A percentile compares a stretch with the other conserved stretches of the same genome.
Evolutionary conservation across 2,888 invertebrate genomes (phyloP).

Genomic region (Zygogramma bicolorata): DNA sequence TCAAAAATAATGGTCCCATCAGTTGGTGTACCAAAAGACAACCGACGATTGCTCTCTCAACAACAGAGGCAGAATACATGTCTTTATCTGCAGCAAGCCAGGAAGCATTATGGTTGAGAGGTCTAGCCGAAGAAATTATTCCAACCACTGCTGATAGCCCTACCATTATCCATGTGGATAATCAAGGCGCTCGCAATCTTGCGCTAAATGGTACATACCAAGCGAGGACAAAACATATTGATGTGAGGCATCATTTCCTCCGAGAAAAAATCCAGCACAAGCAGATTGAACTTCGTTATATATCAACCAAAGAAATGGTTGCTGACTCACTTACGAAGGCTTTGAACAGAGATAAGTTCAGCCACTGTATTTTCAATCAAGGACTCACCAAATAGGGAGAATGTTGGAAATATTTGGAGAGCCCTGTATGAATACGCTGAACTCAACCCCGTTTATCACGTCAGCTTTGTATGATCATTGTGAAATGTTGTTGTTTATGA

Average conservation of each 20-base stretch:
- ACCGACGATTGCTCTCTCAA: not conserved
- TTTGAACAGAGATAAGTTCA: too few species aligned
- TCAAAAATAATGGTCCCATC: not conserved
- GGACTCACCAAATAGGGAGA: too few species aligned
- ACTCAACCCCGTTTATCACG: too few species aligned
- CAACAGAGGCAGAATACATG: not conserved
- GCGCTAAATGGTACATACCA: not conserved
- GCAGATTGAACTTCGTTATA: too few species aligned
- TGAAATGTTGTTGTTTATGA: too few species aligned
- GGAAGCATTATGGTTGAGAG: not conserved
- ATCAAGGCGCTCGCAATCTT: not conserved
- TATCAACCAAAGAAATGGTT: too few species aligned
- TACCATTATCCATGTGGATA: not conserved
- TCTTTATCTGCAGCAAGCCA: not conserved
- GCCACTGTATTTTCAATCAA: too few species aligned
- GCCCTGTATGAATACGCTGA: too few species aligned
- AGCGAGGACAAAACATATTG: not conserved
- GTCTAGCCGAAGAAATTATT: not conserved
- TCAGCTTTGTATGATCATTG: too few species aligned
- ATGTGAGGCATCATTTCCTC: not conserved
- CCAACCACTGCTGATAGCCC: not conserved
- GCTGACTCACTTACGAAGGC: too few species aligned
- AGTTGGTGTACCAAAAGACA: not conserved
- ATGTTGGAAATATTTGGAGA: too few species aligned
- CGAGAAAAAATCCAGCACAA: not conserved